Base-by-base conservation (phyloP, 2,113 vertebrate genomes). In the Orientallactaga bullata region DNA sequence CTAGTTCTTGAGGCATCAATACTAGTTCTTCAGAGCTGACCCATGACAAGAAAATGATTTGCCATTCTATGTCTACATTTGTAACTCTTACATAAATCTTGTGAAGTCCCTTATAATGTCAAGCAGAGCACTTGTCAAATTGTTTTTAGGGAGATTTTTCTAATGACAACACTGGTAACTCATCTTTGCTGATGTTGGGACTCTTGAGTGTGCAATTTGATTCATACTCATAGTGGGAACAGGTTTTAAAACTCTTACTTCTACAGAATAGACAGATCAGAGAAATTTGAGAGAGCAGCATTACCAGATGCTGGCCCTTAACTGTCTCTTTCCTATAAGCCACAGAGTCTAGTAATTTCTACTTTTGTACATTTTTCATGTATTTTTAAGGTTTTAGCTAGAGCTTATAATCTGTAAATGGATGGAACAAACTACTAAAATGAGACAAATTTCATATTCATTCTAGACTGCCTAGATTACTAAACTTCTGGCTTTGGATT, bases 401-500 rank as follows among this genome's bases (percentile, higher is more conserved):
- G 80, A 93, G 90, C 84, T 89, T 89, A 87, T 51, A 84, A 91
- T 77, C 72, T 81, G 63, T 39, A 91, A 86, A 73, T 78, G 32
- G 18, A 85, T 77, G 32, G 81, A 77, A 94, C 11, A 92, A 93
- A 72, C 51, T 72, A 84, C 55, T 63, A 47, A 85, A 88, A 83
- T 81, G 89, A 85, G 77, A 21, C 39, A 35, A 71, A 77, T 61
- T 93, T 88, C 60, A 15, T 84, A 81, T 87, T 90, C 37, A 58
- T 89, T 88, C 28, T 42, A 21, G 63, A 93, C 51, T 69, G 47
- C 58, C 26, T 85, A 74, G 35, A 80, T 81, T 82, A 92, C 32
- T 93, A 92, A 95, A 91, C 61, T 68, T 69, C 24, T 92, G 81
- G 58, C 7, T 82, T 87, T 60, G 17, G 18, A 71, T 88, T 90